phyloP scores from a whole-genome alignment of 2,113 vertebrate genomes.

The Aptenodytes patagonicus region DNA sequence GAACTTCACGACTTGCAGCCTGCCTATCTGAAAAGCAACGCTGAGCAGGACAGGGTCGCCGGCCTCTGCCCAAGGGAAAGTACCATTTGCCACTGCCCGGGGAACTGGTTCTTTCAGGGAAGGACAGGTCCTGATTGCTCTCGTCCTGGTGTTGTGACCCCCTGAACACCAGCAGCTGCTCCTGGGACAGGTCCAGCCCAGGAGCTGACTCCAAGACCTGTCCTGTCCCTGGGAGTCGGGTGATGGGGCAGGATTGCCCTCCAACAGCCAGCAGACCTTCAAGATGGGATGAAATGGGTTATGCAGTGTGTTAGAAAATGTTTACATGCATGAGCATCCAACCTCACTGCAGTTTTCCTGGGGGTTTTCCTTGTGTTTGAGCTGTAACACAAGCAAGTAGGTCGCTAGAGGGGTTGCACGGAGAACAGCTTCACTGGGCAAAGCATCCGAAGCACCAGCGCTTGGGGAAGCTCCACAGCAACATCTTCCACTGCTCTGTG shows the following conservation, averaged over 20 bases:
- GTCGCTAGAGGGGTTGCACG: neutral
- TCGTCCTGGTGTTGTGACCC: neutral
- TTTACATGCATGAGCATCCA: neutral
- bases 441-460: neutral
- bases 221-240: too few species aligned
- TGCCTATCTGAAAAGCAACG: neutral
- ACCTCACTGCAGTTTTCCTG: neutral
- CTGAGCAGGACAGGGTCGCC: neutral
- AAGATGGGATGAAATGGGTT: neutral
- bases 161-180: neutral
- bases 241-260: neutral
- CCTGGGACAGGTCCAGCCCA: neutral
- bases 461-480: accelerated
- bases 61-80: neutral
- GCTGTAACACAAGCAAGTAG: neutral
- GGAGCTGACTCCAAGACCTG: neutral
- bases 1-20: neutral
- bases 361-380: neutral
- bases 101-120: neutral
- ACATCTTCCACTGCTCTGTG: neutral
- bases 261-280: neutral
- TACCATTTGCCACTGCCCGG: neutral
- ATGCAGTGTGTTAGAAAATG: neutral
- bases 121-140: neutral
- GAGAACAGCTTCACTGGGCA: neutral